Evolutionary conservation across 2,797 vertebrate species (phyloP), one percentile per base, ranked within the genome.

Genomic region (Salmo trutta): DNA sequence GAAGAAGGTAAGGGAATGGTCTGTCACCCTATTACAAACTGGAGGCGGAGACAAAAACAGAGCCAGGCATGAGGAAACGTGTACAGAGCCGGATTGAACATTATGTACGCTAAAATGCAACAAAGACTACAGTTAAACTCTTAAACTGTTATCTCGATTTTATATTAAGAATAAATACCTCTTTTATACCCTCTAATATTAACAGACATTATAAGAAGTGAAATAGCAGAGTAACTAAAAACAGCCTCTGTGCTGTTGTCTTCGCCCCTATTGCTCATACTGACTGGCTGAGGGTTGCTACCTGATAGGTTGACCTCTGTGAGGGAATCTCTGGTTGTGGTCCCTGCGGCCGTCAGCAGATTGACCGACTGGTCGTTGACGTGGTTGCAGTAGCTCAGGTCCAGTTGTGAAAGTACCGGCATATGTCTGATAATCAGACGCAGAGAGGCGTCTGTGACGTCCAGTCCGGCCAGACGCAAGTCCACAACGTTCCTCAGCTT

Each of bases 1-100:
- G 93, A 99, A 99, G 90, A 97, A 99, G 84, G 95, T 98, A 83
- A 99, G 95, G 89, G 97, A 98, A 93, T 97, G 97, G 89, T 99
- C 98, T 77, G 98, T 99, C 79, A 99, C 96, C 89, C 97, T 95
- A 94, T 98, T 99, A 93, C 98, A 99, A 89, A 98, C 98, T 99
- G 89, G 6, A 75, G 73, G 71, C 65, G 73, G 54, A 47, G 41
- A 82, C 21, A 64, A 64, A 27, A 24, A 10, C 21, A 64, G 12
- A 24, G 10, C 1, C n/a, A 24, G 59, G 59, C 19, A 21, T 59
- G 5, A 56, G 54, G 19, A 54, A 54, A 54, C 6, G 17, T 16
- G 17, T 54, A 47, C 5, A 21, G n/a, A 21, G 56, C 2, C 7
- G 7, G n/a, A 21, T 24, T 24, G 5, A 12, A 64, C 27, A 64